Evolutionary conservation across 2,888 invertebrate species (phyloP).

Genomic region (Cyrtodaria siliqua): DNA sequence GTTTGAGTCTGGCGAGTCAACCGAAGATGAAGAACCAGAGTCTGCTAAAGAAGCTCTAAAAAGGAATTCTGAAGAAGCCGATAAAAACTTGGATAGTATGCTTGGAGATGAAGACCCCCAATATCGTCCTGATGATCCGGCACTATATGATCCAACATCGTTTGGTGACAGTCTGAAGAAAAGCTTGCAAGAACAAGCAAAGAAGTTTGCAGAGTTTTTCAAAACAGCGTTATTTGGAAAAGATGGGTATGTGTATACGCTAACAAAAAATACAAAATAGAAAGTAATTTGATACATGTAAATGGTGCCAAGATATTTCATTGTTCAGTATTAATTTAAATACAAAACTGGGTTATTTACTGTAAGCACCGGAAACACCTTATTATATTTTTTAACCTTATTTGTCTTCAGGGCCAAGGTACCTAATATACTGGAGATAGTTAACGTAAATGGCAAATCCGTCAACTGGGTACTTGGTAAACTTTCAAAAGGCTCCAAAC

Average conservation of each 20-base stretch:
- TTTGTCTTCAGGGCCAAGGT: constrained; percentile 60
- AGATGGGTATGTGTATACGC: constrained; percentile 12
- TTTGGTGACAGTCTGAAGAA: constrained; percentile 33
- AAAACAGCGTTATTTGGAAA: constrained; percentile 47
- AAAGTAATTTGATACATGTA: too few relatives aligned
- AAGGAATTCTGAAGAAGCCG: constrained; percentile 10
- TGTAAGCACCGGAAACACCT: too few relatives aligned
- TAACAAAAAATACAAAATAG: background rate
- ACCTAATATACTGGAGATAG: constrained; percentile 53
- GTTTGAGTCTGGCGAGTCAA: constrained; percentile 47
- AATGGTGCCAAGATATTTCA: too few relatives aligned
- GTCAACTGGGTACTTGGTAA: constrained; percentile 45
- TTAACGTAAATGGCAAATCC: constrained; percentile 42
- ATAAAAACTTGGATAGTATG: constrained; percentile 21
- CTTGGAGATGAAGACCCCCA: constrained; percentile 33
- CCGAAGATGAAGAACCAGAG: constrained; percentile 41
- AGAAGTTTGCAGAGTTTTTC: constrained; percentile 48
- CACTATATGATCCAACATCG: constrained; percentile 27
- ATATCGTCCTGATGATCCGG: constrained; percentile 42
- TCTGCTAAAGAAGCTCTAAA: constrained; percentile 32
- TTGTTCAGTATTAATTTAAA: too few relatives aligned
- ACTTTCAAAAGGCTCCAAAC: constrained; percentile 6
- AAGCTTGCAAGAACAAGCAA: constrained; percentile 6
- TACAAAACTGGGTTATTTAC: too few relatives aligned
- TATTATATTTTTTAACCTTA: too few relatives aligned